Base-by-base conservation (phyloP, 2,888 invertebrate genomes). In the Teinopalpus imperialis region DNA sequence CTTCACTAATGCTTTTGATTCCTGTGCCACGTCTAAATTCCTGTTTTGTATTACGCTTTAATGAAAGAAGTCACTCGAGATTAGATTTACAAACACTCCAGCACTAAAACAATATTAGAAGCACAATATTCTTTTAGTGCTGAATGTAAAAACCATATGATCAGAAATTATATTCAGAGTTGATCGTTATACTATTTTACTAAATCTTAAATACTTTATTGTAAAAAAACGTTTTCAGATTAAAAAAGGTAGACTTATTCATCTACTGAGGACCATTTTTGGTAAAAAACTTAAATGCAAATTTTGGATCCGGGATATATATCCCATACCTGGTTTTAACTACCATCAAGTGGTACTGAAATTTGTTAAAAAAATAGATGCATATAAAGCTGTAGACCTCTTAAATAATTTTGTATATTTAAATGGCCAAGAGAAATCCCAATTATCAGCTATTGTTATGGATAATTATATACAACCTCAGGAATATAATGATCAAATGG, bases 381-480 rank as follows among this genome's bases (percentile, higher is more conserved):
- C 31, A 1, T 3, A 24, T 23, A 26, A 12, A 31, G 44, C 44
- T 2, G 1, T 27, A 5, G 9, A 26, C 2, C 32, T 44, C 5
- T 13, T 44, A 12, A 39, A 44, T 31, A 21, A 29, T 8, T 44
- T 39, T 31, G 2, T 23, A 0, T 44, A 26, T 44, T 39, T 30
- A 12, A 31, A 37, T 26, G 16, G 12, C 10, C 1, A 18, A 8
- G 32, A 9, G 5, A 9, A 37, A 8, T 24, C 32, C n/a, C 31
- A 13, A 7, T 26, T 44, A 24, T 37, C 37, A 5, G 30, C 44
- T 2, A 10, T 34, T 6, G 5, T 30, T 16, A 6, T 18, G 1
- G 29, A 36, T 12, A 3, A 37, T 6, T 2, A 23, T 7, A 0
- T 5, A 6, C 9, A 6, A 24, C 4, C 6, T 6, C 7, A n/a